A percentile compares a stretch with the other conserved stretches of the same genome.
Conservation (phyloP, 2,113 vertebrate genomes). For the Protobothrops flavoviridis region DNA sequence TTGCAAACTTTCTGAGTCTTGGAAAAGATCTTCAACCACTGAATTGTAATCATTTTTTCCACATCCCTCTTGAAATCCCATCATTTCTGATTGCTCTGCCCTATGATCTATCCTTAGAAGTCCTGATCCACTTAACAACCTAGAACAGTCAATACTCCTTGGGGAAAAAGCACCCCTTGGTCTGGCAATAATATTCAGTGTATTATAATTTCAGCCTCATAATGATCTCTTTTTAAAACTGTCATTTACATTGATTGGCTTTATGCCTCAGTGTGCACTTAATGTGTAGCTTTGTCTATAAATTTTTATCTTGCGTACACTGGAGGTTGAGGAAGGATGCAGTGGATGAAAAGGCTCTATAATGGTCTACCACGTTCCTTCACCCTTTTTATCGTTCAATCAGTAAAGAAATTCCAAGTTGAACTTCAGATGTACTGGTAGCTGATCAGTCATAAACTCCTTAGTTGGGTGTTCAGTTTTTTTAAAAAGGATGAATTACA, state of each 20-base stretch:
- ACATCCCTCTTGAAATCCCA: not conserved
- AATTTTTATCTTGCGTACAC: not conserved
- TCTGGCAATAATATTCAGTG: slow-evolving; percentile 1
- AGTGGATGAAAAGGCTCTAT: not conserved
- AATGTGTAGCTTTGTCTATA: slow-evolving; percentile 15
- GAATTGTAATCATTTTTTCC: no score
- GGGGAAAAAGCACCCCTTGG: not conserved
- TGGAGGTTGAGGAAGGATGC: not conserved
- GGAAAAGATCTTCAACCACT: not conserved
- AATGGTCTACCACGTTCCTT: not conserved
- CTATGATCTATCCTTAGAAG: not conserved
- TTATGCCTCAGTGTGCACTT: slow-evolving; percentile 11
- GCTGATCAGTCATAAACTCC: not conserved
- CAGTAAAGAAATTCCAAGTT: not conserved
- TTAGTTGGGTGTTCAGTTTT: not conserved
- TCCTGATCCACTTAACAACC: not conserved
- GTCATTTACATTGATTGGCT: slow-evolving; percentile 2
- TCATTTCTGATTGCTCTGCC: not conserved
- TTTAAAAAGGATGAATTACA: not conserved
- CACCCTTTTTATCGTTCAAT: not conserved
- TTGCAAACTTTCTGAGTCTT: not conserved
- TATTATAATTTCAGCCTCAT: not conserved
- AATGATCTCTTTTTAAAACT: slow-evolving; percentile 6
- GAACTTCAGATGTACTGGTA: not conserved
- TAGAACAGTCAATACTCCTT: not conserved